Percentiles rank a stretch among this genome's conserved stretches.
phyloP scores from a whole-genome alignment of 2,113 vertebrate genomes.

The Crotalus viridis region DNA sequence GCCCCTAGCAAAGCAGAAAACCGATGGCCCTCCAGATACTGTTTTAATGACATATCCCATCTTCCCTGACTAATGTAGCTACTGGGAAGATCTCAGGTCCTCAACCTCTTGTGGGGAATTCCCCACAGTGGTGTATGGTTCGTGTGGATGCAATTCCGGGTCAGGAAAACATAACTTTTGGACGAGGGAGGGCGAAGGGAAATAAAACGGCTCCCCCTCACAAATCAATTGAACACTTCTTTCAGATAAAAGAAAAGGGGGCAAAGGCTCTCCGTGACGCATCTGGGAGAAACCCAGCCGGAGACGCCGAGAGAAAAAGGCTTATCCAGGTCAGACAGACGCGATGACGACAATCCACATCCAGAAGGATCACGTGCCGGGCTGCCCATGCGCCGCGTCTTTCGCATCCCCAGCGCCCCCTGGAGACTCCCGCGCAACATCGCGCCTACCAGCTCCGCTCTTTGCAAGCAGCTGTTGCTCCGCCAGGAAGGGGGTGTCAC shows the following conservation, averaged over 20 bases:
- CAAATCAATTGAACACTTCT: background rate
- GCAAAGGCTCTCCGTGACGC: background rate
- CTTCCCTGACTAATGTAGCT: background rate
- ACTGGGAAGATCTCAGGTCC: background rate
- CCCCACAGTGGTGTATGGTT: background rate
- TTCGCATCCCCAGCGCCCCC: conserved; percentile 29
- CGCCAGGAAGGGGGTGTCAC: conserved; percentile 39
- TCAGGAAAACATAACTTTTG: background rate
- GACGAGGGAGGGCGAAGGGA: background rate
- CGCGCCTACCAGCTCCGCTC: background rate
- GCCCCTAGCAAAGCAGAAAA: background rate
- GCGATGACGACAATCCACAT: background rate
- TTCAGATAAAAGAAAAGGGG: background rate
- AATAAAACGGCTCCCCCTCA: background rate
- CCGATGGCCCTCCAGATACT: background rate
- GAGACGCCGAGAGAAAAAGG: conserved; percentile 33
- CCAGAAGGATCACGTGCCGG: background rate
- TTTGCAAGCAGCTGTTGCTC: background rate
- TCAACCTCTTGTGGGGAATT: background rate
- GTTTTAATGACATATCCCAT: background rate
- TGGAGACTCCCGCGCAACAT: background rate
- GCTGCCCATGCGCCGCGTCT: background rate
- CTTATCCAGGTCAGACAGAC: background rate
- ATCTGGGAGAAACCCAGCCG: conserved; percentile 44
- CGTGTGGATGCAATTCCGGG: background rate